phyloP scores from a whole-genome alignment of 2,113 vertebrate genomes.

The Chascanopsetta lugubris region DNA sequence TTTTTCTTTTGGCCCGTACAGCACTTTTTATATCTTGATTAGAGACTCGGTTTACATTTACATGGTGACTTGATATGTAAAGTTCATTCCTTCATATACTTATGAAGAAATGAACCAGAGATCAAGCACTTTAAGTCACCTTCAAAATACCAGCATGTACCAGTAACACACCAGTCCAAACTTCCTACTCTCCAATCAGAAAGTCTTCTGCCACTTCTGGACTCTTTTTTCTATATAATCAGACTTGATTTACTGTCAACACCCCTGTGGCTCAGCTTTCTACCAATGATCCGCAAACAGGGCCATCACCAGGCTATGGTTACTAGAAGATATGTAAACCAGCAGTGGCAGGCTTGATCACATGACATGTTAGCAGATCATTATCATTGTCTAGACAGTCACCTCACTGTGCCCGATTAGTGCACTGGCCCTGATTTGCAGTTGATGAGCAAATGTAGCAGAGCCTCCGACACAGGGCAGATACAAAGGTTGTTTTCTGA shows the following conservation, averaged over 20 bases:
- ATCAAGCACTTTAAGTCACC: too few relatives aligned
- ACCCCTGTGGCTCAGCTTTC: not conserved
- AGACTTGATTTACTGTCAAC: not conserved
- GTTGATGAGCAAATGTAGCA: constrained; percentile 36
- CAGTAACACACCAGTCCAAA: too few relatives aligned
- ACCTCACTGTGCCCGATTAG: constrained; percentile 38
- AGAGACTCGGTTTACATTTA: too few relatives aligned
- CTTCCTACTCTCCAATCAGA: too few relatives aligned
- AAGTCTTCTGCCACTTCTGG: too few relatives aligned
- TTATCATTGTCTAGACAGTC: constrained; percentile 71
- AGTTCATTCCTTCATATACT: too few relatives aligned
- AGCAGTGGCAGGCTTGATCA: constrained; percentile 32
- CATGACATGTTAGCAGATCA: constrained; percentile 61
- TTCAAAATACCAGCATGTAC: too few relatives aligned
- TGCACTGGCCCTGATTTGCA: constrained; percentile 39
- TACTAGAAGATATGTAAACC: not conserved
- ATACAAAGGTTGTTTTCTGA: not conserved
- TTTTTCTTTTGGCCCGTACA: too few relatives aligned
- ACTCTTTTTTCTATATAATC: not conserved
- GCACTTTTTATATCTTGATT: too few relatives aligned
- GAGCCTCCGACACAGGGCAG: not conserved
- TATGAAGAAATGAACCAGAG: too few relatives aligned
- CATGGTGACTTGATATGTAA: too few relatives aligned
- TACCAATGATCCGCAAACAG: constrained; percentile 1
- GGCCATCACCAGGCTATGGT: constrained; percentile 19